Conservation (phyloP, 2,113 vertebrate genomes). For the Phoenicopterus ruber region DNA sequence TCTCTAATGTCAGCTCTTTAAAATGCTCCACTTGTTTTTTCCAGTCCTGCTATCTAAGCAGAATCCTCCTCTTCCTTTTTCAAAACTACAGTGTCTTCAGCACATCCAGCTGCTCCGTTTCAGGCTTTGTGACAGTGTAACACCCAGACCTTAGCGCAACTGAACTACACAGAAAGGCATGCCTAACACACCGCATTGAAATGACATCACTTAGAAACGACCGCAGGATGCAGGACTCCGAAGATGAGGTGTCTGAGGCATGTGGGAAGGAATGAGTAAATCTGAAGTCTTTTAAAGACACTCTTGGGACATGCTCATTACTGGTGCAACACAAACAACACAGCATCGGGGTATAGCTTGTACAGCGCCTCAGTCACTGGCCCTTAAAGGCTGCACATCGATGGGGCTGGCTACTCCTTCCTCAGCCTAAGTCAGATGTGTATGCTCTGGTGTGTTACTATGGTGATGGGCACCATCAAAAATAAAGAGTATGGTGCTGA, state of each 20-base stretch:
- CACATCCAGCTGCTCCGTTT: not conserved
- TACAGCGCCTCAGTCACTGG: not conserved
- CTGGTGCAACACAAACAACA: not conserved
- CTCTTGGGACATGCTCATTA: not conserved
- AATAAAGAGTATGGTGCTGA: not conserved
- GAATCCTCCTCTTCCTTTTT: not conserved
- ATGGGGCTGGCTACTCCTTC: not conserved
- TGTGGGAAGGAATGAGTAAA: slow-evolving; percentile 9
- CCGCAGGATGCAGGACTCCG: not conserved
- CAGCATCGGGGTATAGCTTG: not conserved
- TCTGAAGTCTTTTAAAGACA: not conserved
- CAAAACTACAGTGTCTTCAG: not conserved
- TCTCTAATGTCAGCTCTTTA: not conserved
- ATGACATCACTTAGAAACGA: not conserved
- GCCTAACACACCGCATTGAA: not conserved
- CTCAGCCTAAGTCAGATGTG: not conserved
- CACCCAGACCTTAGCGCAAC: not conserved
- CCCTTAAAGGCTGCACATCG: not conserved
- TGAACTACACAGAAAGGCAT: not conserved
- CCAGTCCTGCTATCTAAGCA: not conserved
- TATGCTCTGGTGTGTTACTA: not conserved
- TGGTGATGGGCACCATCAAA: not conserved
- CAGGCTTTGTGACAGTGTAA: not conserved
- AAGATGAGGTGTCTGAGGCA: not conserved
- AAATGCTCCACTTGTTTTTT: not conserved